Evolutionary conservation across 1,140 invertebrate species (phyloP).

Genomic region (Philaenus spumarius): DNA sequence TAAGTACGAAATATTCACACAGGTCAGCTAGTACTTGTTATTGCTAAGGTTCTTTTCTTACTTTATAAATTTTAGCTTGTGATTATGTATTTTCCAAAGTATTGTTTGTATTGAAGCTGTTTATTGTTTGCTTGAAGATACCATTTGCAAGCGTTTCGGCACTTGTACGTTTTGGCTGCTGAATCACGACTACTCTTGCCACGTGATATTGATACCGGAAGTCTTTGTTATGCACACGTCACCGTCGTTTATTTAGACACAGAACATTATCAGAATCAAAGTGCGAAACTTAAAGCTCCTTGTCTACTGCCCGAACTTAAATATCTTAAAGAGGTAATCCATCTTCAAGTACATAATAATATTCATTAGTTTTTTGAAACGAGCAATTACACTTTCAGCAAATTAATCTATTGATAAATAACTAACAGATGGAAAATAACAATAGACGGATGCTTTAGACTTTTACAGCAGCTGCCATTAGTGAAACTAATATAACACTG

Average conservation of each 20-base stretch:
- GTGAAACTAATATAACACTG: too few relatives aligned
- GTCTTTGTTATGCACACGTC: slow-evolving; percentile 74
- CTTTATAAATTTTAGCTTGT: not conserved
- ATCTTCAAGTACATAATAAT: too few relatives aligned
- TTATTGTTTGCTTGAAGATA: slow-evolving; percentile 51
- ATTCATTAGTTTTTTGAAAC: too few relatives aligned
- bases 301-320: slow-evolving; percentile 80
- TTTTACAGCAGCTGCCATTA: too few relatives aligned
- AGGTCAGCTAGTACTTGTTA: too few relatives aligned
- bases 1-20: too few relatives aligned
- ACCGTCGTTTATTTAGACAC: slow-evolving; percentile 52
- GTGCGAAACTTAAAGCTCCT: slow-evolving; percentile 62
- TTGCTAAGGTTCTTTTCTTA: not conserved
- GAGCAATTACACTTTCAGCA: too few relatives aligned
- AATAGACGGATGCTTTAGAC: too few relatives aligned
- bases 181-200: slow-evolving; percentile 84
- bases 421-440: too few relatives aligned
- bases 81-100: too few relatives aligned
- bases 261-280: slow-evolving; percentile 43
- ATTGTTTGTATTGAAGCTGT: too few relatives aligned
- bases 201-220: slow-evolving; percentile 70
- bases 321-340: slow-evolving; percentile 60
- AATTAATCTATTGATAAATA: too few relatives aligned
- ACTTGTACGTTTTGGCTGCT: slow-evolving; percentile 89
- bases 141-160: slow-evolving; percentile 90